A percentile compares a stretch with the other conserved stretches of the same genome.
Conservation (phyloP, 1,140 invertebrate genomes). For the Drosophila fuyamai region DNA sequence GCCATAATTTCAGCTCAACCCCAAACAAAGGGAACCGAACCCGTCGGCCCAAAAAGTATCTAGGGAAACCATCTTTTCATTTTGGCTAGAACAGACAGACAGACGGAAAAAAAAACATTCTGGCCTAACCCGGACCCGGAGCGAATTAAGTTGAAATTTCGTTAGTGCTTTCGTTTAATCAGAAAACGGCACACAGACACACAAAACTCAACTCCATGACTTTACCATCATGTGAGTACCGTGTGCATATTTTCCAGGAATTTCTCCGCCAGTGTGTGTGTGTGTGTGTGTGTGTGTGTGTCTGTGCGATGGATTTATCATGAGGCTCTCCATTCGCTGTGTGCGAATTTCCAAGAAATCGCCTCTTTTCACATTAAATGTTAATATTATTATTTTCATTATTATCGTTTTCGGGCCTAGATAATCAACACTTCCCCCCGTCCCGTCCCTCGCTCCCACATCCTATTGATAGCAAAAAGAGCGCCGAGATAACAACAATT, state of each 20-base stretch:
- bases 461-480: conserved; percentile 22
- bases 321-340: conserved; percentile 37
- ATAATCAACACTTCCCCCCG: conserved; percentile 33
- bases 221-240: conserved; percentile 62
- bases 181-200: conserved; percentile 55
- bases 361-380: conserved; percentile 68
- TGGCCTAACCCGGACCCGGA: conserved; percentile 38
- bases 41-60: conserved; percentile 38
- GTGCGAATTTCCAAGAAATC: conserved; percentile 63
- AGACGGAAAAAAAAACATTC: conserved; percentile 1
- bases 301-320: conserved; percentile 61
- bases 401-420: conserved; percentile 43
- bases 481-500: conserved; percentile 22
- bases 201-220: conserved; percentile 60
- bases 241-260: conserved; percentile 78
- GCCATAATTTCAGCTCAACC: conserved; percentile 60
- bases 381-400: conserved; percentile 75
- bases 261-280: conserved; percentile 37
- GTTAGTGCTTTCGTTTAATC: conserved; percentile 79
- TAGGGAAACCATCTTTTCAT: conserved; percentile 39
- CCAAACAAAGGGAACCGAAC: conserved; percentile 11
- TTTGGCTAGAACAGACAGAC: not conserved
- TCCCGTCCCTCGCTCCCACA: not conserved
- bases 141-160: conserved; percentile 68
- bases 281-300: conserved; percentile 4